A percentile compares a stretch with the other conserved stretches of the same genome.
Evolutionary conservation across 1,140 invertebrate genomes (phyloP).

Genomic region (Pseudomyrmex concolor): DNA sequence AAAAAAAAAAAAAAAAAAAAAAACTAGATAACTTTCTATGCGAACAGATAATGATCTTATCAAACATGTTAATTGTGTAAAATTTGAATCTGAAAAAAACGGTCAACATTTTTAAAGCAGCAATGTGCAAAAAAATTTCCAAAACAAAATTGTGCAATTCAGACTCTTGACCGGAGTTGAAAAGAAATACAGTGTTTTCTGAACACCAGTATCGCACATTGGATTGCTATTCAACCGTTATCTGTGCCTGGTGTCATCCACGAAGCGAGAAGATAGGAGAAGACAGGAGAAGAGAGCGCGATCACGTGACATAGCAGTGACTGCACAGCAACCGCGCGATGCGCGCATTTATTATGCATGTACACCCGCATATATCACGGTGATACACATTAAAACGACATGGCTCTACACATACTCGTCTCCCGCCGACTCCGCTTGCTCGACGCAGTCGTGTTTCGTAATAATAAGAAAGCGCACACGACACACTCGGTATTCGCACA

Average conservation of each 20-base stretch:
- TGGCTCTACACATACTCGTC: not conserved
- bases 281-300: constrained; percentile 23
- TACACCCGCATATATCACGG: constrained; percentile 58
- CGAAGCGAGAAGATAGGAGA: constrained; percentile 2
- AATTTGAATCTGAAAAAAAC: constrained; percentile 5
- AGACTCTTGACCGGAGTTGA: not conserved
- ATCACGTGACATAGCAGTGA: constrained; percentile 54
- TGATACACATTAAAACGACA: constrained; percentile 57
- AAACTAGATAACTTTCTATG: no score
- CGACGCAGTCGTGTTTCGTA: constrained; percentile 46
- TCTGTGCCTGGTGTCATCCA: constrained; percentile 23
- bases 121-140: no score
- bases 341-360: constrained; percentile 60
- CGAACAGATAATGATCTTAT: no score
- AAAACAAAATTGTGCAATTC: not conserved
- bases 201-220: constrained; percentile 3
- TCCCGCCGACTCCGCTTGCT: constrained; percentile 4
- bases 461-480: constrained; percentile 53
- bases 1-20: no score
- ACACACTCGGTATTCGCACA: not conserved
- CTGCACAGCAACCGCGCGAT: constrained; percentile 46
- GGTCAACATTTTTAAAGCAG: no score
- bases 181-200: not conserved
- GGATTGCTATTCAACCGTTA: constrained; percentile 44
- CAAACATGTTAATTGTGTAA: no score